A percentile compares a stretch with the other conserved stretches of the same genome.
phyloP scores from a whole-genome alignment of 2,797 vertebrate species.

The Monodelphis domestica region DNA sequence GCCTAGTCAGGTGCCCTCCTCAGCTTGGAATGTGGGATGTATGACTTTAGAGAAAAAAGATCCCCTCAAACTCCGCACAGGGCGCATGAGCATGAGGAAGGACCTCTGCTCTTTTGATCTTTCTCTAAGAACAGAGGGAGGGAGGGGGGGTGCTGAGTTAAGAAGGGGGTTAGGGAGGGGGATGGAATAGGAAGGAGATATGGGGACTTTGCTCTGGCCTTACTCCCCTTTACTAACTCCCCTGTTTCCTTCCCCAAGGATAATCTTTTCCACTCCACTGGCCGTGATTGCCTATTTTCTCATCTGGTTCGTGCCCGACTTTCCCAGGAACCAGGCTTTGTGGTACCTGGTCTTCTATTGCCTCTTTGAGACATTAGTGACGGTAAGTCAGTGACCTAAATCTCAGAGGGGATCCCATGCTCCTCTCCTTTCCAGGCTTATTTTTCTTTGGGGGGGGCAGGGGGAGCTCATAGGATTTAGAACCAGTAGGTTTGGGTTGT shows the following conservation, averaged over 20 bases:
- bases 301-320: slow-evolving; percentile 94
- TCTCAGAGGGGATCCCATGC: not conserved
- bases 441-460: not conserved
- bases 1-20: not conserved
- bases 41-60: not conserved
- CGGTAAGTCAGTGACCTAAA: slow-evolving; percentile 86
- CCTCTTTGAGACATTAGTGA: slow-evolving; percentile 95
- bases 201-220: not conserved
- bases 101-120: not conserved
- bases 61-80: not conserved
- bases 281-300: slow-evolving; percentile 92
- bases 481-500: not conserved
- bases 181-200: not conserved
- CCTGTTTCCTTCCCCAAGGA: slow-evolving; percentile 85
- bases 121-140: not conserved
- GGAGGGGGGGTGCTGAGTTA: not conserved
- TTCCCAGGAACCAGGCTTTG: slow-evolving; percentile 88
- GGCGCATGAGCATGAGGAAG: not conserved
- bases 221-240: slow-evolving; percentile 2
- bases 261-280: slow-evolving; percentile 92
- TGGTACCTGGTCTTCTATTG: slow-evolving; percentile 98
- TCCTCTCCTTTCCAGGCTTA: not conserved
- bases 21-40: not conserved
- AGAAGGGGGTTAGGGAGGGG: not conserved
- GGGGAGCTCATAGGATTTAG: not conserved